Percentiles rank a stretch among this genome's conserved stretches.
Conservation (phyloP, 2,113 vertebrate species). For the Dasyurus viverrinus region DNA sequence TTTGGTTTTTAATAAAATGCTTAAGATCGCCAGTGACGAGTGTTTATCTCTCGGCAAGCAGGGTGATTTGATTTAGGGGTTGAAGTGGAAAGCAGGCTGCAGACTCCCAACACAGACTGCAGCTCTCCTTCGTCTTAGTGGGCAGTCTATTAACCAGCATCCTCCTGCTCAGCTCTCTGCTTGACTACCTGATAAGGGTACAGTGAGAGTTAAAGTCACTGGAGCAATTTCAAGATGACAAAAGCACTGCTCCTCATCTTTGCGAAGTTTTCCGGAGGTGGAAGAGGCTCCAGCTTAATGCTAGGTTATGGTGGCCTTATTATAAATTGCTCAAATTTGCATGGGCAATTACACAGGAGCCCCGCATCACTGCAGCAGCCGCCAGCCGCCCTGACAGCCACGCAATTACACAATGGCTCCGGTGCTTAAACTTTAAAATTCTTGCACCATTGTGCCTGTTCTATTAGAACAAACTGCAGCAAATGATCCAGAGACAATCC, state of each 20-base stretch:
- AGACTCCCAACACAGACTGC: slow-evolving; percentile 17
- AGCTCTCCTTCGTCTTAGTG: neutral
- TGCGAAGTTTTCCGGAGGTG: slow-evolving; percentile 46
- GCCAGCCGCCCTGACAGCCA: slow-evolving; percentile 53
- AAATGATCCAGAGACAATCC: slow-evolving; percentile 73
- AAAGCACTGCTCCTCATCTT: slow-evolving; percentile 35
- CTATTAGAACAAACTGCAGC: slow-evolving; percentile 73
- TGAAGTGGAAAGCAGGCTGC: slow-evolving; percentile 19
- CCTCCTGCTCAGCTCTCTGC: slow-evolving; percentile 21
- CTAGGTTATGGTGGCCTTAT: neutral
- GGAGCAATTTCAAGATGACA: slow-evolving; percentile 44
- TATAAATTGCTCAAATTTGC: slow-evolving; percentile 65
- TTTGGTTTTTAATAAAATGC: slow-evolving; percentile 75
- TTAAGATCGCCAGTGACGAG: slow-evolving; percentile 37
- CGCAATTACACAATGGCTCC: slow-evolving; percentile 67
- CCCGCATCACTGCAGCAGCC: slow-evolving; percentile 19
- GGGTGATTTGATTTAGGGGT: slow-evolving; percentile 35
- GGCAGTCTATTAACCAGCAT: slow-evolving; percentile 42
- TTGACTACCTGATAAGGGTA: slow-evolving; percentile 26
- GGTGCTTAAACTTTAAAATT: slow-evolving; percentile 77
- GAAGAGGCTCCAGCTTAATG: slow-evolving; percentile 37
- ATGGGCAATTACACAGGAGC: slow-evolving; percentile 64
- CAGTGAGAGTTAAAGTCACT: neutral
- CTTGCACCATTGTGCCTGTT: slow-evolving; percentile 71
- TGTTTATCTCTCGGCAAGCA: slow-evolving; percentile 41